Evolutionary conservation across 2,797 vertebrate species (phyloP).

Genomic region (Tokudaia muenninki): DNA sequence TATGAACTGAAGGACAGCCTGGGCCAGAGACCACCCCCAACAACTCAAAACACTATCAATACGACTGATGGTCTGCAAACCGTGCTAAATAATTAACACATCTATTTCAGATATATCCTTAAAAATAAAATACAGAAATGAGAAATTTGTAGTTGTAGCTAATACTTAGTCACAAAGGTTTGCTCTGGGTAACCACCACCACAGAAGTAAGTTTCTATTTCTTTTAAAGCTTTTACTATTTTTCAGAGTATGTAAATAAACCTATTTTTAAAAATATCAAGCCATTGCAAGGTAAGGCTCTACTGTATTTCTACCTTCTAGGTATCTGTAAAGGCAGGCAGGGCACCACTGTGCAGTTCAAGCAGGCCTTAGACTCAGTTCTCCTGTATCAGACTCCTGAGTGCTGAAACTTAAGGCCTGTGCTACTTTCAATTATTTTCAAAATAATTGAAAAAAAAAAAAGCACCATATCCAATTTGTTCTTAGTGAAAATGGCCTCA

Average conservation of each 20-base stretch:
- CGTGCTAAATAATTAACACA: conserved; percentile 24
- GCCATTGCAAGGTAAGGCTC: neutral
- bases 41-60: neutral
- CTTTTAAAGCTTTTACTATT: conserved; percentile 39
- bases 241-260: conserved; percentile 4
- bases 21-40: neutral
- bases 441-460: neutral
- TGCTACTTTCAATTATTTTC: too few relatives aligned
- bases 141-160: neutral
- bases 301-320: neutral
- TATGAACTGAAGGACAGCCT: too few relatives aligned
- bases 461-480: neutral
- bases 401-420: neutral
- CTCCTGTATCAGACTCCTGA: neutral
- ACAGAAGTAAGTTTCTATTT: neutral
- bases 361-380: neutral
- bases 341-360: neutral
- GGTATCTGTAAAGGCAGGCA: neutral
- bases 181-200: neutral
- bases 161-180: conserved; percentile 37
- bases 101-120: conserved; percentile 6
- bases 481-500: conserved; percentile 43
- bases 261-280: conserved; percentile 17
- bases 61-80: neutral
- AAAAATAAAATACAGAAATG: conserved; percentile 53